Evolutionary conservation across 2,888 invertebrate species (phyloP).

Genomic region (Coecobrya sp.): DNA sequence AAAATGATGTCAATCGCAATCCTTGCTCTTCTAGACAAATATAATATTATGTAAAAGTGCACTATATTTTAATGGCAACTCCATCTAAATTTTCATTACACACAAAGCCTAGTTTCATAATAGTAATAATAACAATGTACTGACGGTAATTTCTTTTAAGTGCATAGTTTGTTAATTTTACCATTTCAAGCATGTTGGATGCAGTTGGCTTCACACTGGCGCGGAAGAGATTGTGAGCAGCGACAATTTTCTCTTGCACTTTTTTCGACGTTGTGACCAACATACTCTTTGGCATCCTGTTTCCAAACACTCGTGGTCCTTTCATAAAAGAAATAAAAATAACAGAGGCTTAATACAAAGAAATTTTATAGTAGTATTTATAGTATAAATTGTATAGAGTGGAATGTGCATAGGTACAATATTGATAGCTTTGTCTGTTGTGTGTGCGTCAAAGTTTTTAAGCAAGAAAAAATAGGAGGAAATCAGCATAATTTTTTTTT

Average conservation of each 20-base stretch:
- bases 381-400: background rate
- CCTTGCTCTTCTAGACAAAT: too few species aligned
- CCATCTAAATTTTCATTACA: background rate
- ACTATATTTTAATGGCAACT: background rate
- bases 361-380: background rate
- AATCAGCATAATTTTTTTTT: conserved; percentile 30
- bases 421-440: background rate
- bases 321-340: background rate
- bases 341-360: background rate
- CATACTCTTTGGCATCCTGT: conserved; percentile 90
- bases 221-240: conserved; percentile 93
- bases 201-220: conserved; percentile 92
- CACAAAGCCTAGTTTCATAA: background rate
- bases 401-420: background rate
- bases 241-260: conserved; percentile 92
- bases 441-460: background rate
- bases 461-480: background rate
- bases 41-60: background rate
- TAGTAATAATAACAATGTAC: background rate
- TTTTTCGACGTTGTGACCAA: conserved; percentile 89
- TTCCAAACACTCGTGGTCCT: conserved; percentile 90
- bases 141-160: background rate
- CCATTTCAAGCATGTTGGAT: conserved; percentile 94
- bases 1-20: too few species aligned
- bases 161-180: conserved; percentile 87